Base-by-base conservation (phyloP, 1,140 invertebrate genomes). In the Dinoponera quadriceps region DNA sequence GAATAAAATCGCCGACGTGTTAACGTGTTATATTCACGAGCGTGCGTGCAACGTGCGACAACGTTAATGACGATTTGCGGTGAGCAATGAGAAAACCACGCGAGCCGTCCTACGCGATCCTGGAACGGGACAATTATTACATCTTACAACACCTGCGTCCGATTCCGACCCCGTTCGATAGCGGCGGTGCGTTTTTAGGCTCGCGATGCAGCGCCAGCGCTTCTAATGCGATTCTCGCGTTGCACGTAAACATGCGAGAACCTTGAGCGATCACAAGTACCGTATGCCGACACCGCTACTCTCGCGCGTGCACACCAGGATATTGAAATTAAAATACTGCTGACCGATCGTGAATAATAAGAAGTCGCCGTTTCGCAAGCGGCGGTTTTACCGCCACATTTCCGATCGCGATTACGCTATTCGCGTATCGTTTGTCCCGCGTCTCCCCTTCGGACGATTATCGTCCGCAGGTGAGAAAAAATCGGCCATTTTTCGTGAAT, bases 241-340 rank as follows among this genome's bases (percentile, higher is more conserved):
- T 78, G n/a, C 48, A 68, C 33, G 20, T 18, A 44, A 68, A 44
- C 38, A 25, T 11, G 22, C 20, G 25, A 3, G 48, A 59, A 44
- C 63, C 74, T 78, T 78, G 74, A 68, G 18, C 63, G 16, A 68
- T 38, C 20, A 13, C 55, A 33, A 20, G 14, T 51, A 65, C 27
- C 25, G 20, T 38, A 54, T 29, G 66, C 20, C 63, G 63, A 20
- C 18, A 3, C 3, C 29, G 29, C 59, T 65, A 27, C 49, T 44
- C 20, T 25, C 72, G 49, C 38, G 38, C 38, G 38, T 11, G 38
- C 7, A 9, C 38, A 22, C 18, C 63, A 78, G 51, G 22, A 55
- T 68, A 78, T 69, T 69, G 75, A 69, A 78, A 78, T 78, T 29
- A 55, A 55, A 78, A 69, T 57, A 25, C 29, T 44, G 27, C 63